phyloP scores from a whole-genome alignment of 2,113 vertebrate species.

The Pampusana beccarii region DNA sequence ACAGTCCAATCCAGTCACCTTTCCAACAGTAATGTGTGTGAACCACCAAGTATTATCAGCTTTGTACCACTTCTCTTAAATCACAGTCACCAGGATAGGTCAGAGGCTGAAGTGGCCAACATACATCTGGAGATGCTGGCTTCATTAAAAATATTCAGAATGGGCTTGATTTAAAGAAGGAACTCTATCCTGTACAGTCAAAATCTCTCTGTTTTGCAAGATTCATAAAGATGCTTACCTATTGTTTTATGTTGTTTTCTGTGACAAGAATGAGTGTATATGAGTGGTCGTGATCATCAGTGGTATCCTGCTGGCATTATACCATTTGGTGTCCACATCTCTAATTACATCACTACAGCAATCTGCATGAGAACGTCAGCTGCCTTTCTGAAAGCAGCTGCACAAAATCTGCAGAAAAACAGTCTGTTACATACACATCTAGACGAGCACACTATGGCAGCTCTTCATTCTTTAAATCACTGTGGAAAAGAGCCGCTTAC shows the following conservation, averaged over 20 bases:
- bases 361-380: not conserved
- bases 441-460: not conserved
- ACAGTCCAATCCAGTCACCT: not conserved
- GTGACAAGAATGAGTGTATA: not conserved
- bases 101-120: not conserved
- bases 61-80: not conserved
- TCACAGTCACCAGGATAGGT: not conserved
- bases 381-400: not conserved
- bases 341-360: not conserved
- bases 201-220: not conserved
- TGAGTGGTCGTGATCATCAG: not conserved
- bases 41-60: not conserved
- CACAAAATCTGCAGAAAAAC: not conserved
- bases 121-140: not conserved
- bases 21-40: not conserved
- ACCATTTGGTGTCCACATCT: not conserved
- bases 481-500: not conserved
- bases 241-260: not conserved
- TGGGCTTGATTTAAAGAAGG: not conserved
- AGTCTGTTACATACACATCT: not conserved
- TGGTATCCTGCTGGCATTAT: not conserved
- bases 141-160: not conserved
- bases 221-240: not conserved
- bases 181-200: not conserved
- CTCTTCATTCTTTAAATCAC: fast-evolving